Evolutionary conservation across 2,888 invertebrate species (phyloP), one percentile per base, ranked within the genome.

Genomic region (Gymnosoma rotundatum): DNA sequence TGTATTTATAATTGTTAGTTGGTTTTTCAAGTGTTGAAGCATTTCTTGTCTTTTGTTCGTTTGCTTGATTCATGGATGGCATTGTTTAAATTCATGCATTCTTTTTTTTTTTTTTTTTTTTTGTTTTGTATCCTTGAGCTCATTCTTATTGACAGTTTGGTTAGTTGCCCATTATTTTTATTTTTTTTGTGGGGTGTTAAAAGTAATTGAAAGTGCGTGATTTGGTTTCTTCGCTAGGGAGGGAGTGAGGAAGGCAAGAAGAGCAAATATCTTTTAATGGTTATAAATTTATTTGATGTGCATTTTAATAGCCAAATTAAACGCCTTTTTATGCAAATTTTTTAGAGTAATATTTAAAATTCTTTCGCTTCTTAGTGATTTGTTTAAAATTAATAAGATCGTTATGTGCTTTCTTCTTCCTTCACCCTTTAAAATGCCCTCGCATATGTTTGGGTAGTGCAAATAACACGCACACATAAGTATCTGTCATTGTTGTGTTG

Each of bases 221-320:
- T 60, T 72, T 38, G 60, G 12, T 36, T 72, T 66, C 64, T 20
- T 25, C 18, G 12, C 20, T 25, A 32, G 10, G 25, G 42, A 32
- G 10, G 0, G 21, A 10, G 48, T 20, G 50, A 32, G 32, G 32
- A 0, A 7, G 8, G 7, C 0, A 32, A 6, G n/a, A 18, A 3
- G 12, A 38, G 12, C 16, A 18, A 69, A 21, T 45, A 8, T 36
- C 52, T 12, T 72, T 64, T 25, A 58, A 45, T 54, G 32, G 38
- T 21, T 45, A 80, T 84, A 84, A 84, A 80, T 84, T 78, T 74
- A 61, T 74, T 80, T 78, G 64, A 84, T 84, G 73, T 78, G 73
- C 74, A 48, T 84, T 80, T 10, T 69, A 48, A 60, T 14, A 10
- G 18, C n/a, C 12, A 14, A 56, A 63, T 42, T 18, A 70, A 58